These are phyloP conservation scores for Philereme vetulata DNA, from an alignment of 2,888 invertebrate genomes.

Conservation along the genomic window DNA sequence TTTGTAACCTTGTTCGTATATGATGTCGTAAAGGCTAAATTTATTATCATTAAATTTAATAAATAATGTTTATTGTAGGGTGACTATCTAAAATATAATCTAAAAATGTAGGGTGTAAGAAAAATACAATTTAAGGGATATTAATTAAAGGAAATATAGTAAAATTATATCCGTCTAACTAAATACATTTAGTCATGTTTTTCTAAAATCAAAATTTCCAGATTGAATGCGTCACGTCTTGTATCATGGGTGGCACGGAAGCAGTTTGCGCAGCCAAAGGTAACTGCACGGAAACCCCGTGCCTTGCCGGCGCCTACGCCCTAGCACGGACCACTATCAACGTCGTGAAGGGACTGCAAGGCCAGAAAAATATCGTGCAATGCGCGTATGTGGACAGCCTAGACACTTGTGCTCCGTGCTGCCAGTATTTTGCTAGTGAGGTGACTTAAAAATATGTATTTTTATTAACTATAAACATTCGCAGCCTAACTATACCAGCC, in stretches of 20 bases:
- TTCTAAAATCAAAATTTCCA: slow-evolving; percentile 32
- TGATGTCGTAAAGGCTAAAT: no score
- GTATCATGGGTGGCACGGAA: slow-evolving; percentile 71
- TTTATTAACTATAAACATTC: no score
- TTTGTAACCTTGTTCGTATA: no score
- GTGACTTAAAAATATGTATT: slow-evolving; percentile 39
- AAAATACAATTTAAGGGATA: no score
- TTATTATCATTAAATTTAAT: no score
- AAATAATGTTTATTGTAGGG: no score
- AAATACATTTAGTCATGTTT: no score
- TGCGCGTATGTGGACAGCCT: slow-evolving; percentile 71
- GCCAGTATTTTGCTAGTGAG: slow-evolving; percentile 72
- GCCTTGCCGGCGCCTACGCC: slow-evolving; percentile 71
- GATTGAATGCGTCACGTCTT: slow-evolving; percentile 73
- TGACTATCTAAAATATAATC: no score
- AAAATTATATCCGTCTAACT: no score
- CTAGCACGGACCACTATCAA: slow-evolving; percentile 69
- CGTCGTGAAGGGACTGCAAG: slow-evolving; percentile 69
- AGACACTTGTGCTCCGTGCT: slow-evolving; percentile 67
- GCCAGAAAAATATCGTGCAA: slow-evolving; percentile 57
- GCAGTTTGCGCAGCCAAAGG: slow-evolving; percentile 65
- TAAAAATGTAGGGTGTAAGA: no score
- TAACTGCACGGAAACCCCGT: slow-evolving; percentile 56
- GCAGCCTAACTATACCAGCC: no score
- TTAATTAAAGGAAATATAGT: no score